phyloP scores from a whole-genome alignment of 1,140 invertebrate genomes.

The Pachyrhynchus sulphureomaculatus region DNA sequence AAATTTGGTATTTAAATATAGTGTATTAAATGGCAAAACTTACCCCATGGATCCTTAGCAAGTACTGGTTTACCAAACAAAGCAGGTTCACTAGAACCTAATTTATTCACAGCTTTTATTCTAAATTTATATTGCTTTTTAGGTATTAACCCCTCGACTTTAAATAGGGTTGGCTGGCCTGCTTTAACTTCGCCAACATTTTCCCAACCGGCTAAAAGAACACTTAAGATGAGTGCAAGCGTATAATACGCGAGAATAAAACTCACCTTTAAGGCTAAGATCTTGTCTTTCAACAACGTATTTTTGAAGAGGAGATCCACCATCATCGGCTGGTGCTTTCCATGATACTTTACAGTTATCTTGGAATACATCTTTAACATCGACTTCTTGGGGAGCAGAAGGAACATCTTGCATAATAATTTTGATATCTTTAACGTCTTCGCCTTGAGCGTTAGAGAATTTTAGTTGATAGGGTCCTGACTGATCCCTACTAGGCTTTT shows the following conservation, averaged over 20 bases:
- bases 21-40: slow-evolving; percentile 29
- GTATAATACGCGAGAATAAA: not conserved
- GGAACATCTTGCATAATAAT: slow-evolving; percentile 92
- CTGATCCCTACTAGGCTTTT: slow-evolving; percentile 79
- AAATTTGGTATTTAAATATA: not conserved
- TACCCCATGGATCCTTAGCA: slow-evolving; percentile 98
- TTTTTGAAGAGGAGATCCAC: slow-evolving; percentile 84
- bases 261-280: slow-evolving; percentile 72
- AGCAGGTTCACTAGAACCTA: slow-evolving; percentile 85
- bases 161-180: slow-evolving; percentile 69
- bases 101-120: slow-evolving; percentile 90
- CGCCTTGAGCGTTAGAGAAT: slow-evolving; percentile 83
- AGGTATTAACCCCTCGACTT: slow-evolving; percentile 82
- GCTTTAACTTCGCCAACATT: slow-evolving; percentile 73
- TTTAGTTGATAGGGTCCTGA: slow-evolving; percentile 86
- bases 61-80: slow-evolving; percentile 81
- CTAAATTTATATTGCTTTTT: slow-evolving; percentile 95
- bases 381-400: slow-evolving; percentile 80
- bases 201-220: slow-evolving; percentile 73
- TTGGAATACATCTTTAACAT: slow-evolving; percentile 89
- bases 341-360: slow-evolving; percentile 89
- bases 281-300: slow-evolving; percentile 96
- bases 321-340: slow-evolving; percentile 91
- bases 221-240: not conserved
- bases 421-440: slow-evolving; percentile 79